These are phyloP conservation scores for Euclidia mi DNA, from an alignment of 2,888 invertebrate species.

Conservation along the genomic window DNA sequence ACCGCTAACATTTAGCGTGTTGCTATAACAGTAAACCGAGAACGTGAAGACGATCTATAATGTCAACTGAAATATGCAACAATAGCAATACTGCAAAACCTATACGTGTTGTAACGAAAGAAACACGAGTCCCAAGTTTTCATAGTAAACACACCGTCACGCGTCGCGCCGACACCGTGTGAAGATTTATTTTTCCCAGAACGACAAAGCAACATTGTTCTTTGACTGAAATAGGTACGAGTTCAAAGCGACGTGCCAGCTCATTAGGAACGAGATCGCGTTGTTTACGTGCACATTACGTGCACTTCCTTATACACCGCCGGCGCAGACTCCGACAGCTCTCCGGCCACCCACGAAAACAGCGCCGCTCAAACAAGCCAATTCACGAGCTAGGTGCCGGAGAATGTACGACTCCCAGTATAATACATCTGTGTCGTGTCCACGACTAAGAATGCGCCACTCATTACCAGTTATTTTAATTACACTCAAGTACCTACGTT, in stretches of 20 bases:
- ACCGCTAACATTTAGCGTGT: constrained; percentile 43
- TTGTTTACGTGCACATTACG: constrained; percentile 63
- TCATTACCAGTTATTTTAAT: constrained; percentile 82
- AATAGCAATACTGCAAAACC: constrained; percentile 62
- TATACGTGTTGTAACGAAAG: constrained; percentile 65
- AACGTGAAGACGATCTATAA: constrained; percentile 46
- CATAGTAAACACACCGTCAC: constrained; percentile 79
- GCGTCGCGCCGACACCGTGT: constrained; percentile 63
- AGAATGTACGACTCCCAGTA: constrained; percentile 47
- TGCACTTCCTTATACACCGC: constrained; percentile 59
- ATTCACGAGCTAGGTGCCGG: constrained; percentile 43
- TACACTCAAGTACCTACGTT: constrained; percentile 59
- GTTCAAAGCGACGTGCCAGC: constrained; percentile 79
- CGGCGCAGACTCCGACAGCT: constrained; percentile 27
- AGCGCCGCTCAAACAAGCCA: constrained; percentile 38
- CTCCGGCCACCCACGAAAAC: constrained; percentile 43
- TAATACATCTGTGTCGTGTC: constrained; percentile 67
- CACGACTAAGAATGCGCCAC: constrained; percentile 70
- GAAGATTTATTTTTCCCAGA: constrained; percentile 82
- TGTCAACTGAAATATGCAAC: constrained; percentile 58
- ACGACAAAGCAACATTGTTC: constrained; percentile 82
- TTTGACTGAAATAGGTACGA: constrained; percentile 76
- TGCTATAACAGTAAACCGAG: constrained; percentile 55
- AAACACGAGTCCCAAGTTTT: constrained; percentile 68
- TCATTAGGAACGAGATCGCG: constrained; percentile 71